Evolutionary conservation across 2,888 invertebrate species (phyloP), one percentile per base, ranked within the genome.

Genomic region (Taphrorychus bicolor): DNA sequence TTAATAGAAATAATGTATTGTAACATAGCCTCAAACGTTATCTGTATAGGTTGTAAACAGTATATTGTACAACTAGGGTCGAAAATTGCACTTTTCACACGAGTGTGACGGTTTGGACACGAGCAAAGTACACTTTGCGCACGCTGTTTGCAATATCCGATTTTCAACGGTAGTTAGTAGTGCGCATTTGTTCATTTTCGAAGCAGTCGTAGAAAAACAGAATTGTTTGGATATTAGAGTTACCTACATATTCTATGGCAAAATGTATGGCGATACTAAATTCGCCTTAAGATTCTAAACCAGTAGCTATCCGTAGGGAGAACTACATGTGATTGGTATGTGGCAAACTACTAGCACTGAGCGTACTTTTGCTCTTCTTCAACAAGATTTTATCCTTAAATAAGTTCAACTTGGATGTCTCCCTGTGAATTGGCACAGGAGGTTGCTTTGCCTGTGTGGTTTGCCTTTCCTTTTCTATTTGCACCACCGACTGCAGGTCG

Each of bases 401-500:
- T 54, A 73, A 73, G 14, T 72, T 65, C 24, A 77, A 68, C 59
- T 72, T 74, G 0, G 75, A 76, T 1, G 67, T 69, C 57, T 63
- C 71, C 56, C 61, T 67, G 63, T 73, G 71, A 7, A 72, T 68
- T 3, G 71, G 71, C 9, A 61, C 73, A 42, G 63, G 74, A n/a
- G 72, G 66, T 9, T 65, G 62, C 21, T 70, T 71, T 3, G 41
- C 45, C 9, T 65, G 51, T 4, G 41, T n/a, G 2, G 32, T 51
- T n/a, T 59, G 69, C 65, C 71, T 74, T 52, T 78, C 78, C n/a
- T 78, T 80, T 69, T 82, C 81, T 21, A 82, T 77, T 70, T 82
- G 82, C 23, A 83, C 83, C n/a, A 83, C 79, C 0, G 82, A 81
- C 64, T 79, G 77, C 60, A 83, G 73, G 72, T 83, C 82, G 61